These are phyloP conservation scores for Phrynocephalus vlangalii DNA, from an alignment of 2,797 vertebrate species.

Conservation along the genomic window DNA sequence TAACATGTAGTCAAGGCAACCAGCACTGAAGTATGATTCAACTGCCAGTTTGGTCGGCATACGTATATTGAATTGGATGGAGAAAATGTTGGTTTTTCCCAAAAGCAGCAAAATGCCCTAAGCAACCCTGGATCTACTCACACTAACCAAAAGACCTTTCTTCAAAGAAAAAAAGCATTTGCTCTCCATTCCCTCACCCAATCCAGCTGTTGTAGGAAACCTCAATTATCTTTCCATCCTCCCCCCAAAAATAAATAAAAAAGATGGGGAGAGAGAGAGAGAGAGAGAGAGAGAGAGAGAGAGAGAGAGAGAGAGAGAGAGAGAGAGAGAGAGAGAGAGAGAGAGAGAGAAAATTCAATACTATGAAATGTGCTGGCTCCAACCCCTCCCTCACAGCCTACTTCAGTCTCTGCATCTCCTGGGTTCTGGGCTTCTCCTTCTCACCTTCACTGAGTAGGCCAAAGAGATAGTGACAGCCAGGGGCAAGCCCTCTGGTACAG, in stretches of 20 bases:
- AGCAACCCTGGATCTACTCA: background rate
- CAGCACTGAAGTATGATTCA: background rate
- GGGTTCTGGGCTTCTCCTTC: background rate
- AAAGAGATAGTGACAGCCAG: conserved; percentile 97
- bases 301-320: background rate
- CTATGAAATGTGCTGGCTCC: background rate
- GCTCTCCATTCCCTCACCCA: background rate
- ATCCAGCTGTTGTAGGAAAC: background rate
- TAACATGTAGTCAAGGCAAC: background rate
- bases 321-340: background rate
- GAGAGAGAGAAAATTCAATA: background rate
- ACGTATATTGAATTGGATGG: background rate
- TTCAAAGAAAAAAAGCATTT: background rate
- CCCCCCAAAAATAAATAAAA: background rate
- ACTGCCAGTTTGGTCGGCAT: background rate
- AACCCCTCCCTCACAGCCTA: background rate
- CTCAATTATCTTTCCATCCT: too few relatives aligned
- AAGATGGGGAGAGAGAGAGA: background rate
- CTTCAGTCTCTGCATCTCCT: background rate
- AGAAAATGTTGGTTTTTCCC: background rate
- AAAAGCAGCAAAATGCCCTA: background rate
- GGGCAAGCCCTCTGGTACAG: conserved; percentile 95
- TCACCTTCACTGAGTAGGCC: conserved; percentile 97
- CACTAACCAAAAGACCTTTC: background rate
- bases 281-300: background rate